Percentiles rank a stretch among this genome's conserved stretches.
Conservation (phyloP, 2,888 invertebrate species). For the Cryptus armator region DNA sequence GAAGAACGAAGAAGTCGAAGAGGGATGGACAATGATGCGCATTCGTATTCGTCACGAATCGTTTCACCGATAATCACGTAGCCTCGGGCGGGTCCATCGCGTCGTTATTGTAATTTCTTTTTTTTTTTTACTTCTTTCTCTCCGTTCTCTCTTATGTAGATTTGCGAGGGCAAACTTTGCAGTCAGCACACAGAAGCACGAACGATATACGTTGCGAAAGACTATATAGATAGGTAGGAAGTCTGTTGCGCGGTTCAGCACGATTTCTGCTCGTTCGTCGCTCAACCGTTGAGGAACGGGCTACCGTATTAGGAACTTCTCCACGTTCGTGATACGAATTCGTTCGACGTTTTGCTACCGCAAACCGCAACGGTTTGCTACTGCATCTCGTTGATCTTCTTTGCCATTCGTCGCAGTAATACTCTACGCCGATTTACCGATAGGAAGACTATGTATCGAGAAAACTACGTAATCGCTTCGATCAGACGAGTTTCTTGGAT, state of each 20-base stretch:
- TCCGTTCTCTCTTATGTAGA: constrained; percentile 42
- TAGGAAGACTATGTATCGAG: not conserved
- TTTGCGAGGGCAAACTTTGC: constrained; percentile 17
- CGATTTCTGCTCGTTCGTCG: not conserved
- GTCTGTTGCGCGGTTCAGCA: constrained; percentile 12
- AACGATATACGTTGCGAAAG: not conserved
- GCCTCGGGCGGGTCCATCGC: constrained; percentile 46
- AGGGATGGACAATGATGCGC: constrained; percentile 20
- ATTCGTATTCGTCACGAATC: constrained; percentile 51
- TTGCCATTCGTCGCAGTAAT: too few relatives aligned
- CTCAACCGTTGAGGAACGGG: constrained; percentile 23
- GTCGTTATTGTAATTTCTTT: constrained; percentile 44
- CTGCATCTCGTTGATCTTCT: not conserved
- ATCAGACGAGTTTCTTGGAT: constrained; percentile 1
- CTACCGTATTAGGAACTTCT: constrained; percentile 51
- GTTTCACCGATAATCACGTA: constrained; percentile 50
- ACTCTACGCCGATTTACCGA: constrained; percentile 12
- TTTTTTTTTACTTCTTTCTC: constrained; percentile 8
- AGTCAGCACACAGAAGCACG: constrained; percentile 10
- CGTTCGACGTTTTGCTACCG: constrained; percentile 25
- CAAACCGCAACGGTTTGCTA: constrained; percentile 25
- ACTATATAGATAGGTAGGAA: constrained; percentile 6
- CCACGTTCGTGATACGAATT: constrained; percentile 61
- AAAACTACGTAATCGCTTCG: constrained; percentile 37
- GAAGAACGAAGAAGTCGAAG: not conserved